These are phyloP conservation scores for Rhabdornis inornatus DNA, from an alignment of 2,113 vertebrate genomes.

Conservation along the genomic window DNA sequence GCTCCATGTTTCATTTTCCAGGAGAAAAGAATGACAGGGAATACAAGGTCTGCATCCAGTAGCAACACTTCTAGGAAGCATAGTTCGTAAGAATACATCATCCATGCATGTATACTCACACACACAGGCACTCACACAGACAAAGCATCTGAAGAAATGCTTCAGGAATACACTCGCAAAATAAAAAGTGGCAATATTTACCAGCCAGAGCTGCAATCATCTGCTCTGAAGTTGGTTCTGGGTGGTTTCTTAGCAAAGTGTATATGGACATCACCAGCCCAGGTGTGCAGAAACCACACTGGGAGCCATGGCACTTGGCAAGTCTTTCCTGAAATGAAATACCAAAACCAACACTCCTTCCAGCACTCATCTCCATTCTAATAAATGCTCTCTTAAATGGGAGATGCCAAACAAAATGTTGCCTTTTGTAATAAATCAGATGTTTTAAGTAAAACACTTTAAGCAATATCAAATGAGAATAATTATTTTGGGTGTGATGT, in stretches of 20 bases:
- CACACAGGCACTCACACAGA: neutral
- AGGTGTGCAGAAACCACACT: slow-evolving; percentile 89
- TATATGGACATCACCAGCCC: slow-evolving; percentile 90
- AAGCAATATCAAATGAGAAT: neutral
- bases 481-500: neutral
- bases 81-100: neutral
- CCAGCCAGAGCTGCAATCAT: slow-evolving; percentile 77
- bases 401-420: neutral
- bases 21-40: neutral
- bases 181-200: slow-evolving; percentile 12
- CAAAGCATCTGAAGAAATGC: neutral
- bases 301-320: slow-evolving; percentile 85
- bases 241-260: slow-evolving; percentile 80
- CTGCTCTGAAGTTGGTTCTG: slow-evolving; percentile 77
- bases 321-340: slow-evolving; percentile 78
- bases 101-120: neutral
- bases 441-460: neutral
- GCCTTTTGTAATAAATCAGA: neutral
- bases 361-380: neutral
- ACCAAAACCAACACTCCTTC: neutral
- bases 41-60: neutral
- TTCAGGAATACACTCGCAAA: neutral
- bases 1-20: neutral
- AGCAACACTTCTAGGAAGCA: neutral
- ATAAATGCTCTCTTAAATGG: neutral